Evolutionary conservation across 2,888 invertebrate species (phyloP), one percentile per base, ranked within the genome.

Genomic region (Ernsta delagoae): DNA sequence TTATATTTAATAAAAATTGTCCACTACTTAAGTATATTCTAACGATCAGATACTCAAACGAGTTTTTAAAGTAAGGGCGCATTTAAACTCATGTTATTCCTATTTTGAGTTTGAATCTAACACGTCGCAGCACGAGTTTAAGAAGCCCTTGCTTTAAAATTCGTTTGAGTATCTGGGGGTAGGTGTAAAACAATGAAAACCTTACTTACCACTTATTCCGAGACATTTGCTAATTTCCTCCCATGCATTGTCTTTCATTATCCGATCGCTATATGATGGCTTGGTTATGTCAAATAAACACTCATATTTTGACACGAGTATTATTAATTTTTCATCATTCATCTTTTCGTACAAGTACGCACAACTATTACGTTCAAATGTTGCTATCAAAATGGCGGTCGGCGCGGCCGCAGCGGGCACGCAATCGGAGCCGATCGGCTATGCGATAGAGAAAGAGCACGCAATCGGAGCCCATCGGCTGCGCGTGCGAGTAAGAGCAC

Each of bases 261-360:
- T n/a, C 45, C 60, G 60, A 60, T 45, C 60, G 60, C 60, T 60
- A 60, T 60, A 60, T 45, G 60, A 60, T 45, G 60, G 31, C 45
- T 60, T 60, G 60, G 45, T 60, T 60, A 60, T 45, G 45, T 60
- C 60, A 48, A 45, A 60, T 60, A 60, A 60, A 60, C 60, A 60
- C 60, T 60, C 60, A 60, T 60, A 45, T 60, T 60, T 60, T 45
- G 60, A 60, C 60, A 60, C 60, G 31, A 60, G 60, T 31, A 60
- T 31, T 45, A 60, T 60, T 48, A 48, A 60, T 60, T 45, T 60
- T 60, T 60, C 60, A 16, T 60, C 45, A 31, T 11, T 45, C 60
- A 45, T 60, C 12, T 60, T 56, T 56, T 16, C 41, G 43, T 36
- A 59, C 59, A 59, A 16, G 39, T 43, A 34, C 39, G 43, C 43